Evolutionary conservation across 2,797 vertebrate genomes (phyloP).

Genomic region (Paedocypris micromegethes): DNA sequence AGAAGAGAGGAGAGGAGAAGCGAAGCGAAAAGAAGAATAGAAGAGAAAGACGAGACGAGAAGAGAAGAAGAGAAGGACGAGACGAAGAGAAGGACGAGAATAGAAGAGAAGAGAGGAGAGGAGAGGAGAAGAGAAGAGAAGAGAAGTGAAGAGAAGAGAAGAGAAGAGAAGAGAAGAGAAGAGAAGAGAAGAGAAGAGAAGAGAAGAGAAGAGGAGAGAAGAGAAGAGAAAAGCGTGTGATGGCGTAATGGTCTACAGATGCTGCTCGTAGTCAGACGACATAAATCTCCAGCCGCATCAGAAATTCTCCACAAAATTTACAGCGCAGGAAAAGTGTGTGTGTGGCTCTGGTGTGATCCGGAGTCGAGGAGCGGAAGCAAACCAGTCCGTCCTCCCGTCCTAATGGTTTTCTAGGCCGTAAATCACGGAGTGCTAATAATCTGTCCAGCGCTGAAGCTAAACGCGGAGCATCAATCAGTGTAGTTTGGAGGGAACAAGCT

Average conservation of each 20-base stretch:
- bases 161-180: no score
- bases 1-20: no score
- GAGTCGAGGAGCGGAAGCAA: constrained; percentile 28
- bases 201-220: constrained; percentile 23
- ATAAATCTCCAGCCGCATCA: constrained; percentile 72
- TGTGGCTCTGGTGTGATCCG: constrained; percentile 54
- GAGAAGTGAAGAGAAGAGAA: background rate
- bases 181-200: no score
- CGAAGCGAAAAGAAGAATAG: no score
- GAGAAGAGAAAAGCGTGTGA: constrained; percentile 44
- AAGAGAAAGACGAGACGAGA: no score
- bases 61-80: no score
- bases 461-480: constrained; percentile 53
- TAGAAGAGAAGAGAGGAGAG: constrained; percentile 10
- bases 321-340: constrained; percentile 66
- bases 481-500: constrained; percentile 53
- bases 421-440: no score
- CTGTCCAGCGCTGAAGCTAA: no score
- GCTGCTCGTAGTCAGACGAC: constrained; percentile 54
- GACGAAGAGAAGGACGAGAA: no score
- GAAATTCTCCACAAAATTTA: constrained; percentile 74
- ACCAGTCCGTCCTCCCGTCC: constrained; percentile 11
- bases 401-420: constrained; percentile 21
- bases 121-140: constrained; percentile 11
- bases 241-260: constrained; percentile 66